phyloP scores from a whole-genome alignment of 2,888 invertebrate species.

The Microctonus aethiopoides region DNA sequence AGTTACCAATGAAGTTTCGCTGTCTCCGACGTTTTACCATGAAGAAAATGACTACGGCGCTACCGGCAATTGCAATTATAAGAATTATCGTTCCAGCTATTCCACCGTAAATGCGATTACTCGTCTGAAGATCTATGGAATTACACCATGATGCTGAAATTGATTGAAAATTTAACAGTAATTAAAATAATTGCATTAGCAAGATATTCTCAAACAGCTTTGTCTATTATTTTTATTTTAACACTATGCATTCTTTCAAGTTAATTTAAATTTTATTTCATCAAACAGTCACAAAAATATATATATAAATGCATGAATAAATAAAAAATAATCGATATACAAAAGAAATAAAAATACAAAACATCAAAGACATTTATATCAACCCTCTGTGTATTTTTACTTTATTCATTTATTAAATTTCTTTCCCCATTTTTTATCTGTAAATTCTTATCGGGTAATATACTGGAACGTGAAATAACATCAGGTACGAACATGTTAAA shows the following conservation, averaged over 20 bases:
- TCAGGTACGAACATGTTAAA: not conserved
- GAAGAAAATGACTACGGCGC: slow-evolving; percentile 5
- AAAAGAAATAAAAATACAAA: not conserved
- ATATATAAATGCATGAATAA: not conserved
- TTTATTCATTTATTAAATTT: too few species aligned
- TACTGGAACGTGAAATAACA: not conserved
- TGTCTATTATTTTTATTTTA: not conserved
- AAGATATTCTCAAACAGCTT: not conserved
- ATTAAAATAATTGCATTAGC: not conserved
- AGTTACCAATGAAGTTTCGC: slow-evolving; percentile 8
- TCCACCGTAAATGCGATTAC: slow-evolving; percentile 20
- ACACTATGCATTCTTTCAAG: not conserved
- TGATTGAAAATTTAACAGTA: slow-evolving; percentile 17
- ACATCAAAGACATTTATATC: not conserved
- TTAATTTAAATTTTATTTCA: not conserved
- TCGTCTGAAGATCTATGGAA: slow-evolving; percentile 1
- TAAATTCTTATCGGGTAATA: not conserved
- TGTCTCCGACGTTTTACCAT: slow-evolving; percentile 24
- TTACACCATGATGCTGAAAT: slow-evolving; percentile 28
- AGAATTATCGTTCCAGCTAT: slow-evolving; percentile 13
- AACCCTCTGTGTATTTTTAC: not conserved
- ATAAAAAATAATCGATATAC: not conserved
- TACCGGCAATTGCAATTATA: slow-evolving; percentile 21
- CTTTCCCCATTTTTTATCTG: not conserved
- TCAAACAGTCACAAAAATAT: not conserved